These are phyloP conservation scores for Lasioglossum lativentre DNA, from an alignment of 2,888 invertebrate species.

Conservation along the genomic window DNA sequence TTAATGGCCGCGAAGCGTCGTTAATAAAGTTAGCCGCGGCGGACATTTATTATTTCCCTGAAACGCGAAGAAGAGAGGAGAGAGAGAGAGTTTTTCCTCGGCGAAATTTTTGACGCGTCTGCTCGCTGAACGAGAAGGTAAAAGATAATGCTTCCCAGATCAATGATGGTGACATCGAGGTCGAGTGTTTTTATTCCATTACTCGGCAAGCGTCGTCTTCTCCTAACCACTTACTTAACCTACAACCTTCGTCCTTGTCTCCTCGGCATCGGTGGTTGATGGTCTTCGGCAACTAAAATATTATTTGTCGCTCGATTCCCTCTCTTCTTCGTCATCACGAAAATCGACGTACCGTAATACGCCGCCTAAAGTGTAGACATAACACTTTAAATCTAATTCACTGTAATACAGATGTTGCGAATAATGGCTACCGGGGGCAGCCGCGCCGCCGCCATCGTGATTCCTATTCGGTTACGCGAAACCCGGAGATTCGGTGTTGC, in stretches of 20 bases:
- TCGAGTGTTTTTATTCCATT: slow-evolving; percentile 84
- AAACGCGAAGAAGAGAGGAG: not conserved
- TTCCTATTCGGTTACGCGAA: not conserved
- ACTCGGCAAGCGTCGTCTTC: slow-evolving; percentile 77
- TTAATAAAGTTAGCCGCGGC: slow-evolving; percentile 18
- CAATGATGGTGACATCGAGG: slow-evolving; percentile 73
- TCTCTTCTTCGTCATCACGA: slow-evolving; percentile 21
- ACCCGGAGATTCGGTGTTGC: not conserved
- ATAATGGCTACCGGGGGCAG: slow-evolving; percentile 31
- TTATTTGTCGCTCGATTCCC: slow-evolving; percentile 75
- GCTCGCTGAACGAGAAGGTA: slow-evolving; percentile 39
- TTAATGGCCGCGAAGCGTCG: not conserved
- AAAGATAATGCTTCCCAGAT: slow-evolving; percentile 61
- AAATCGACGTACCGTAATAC: slow-evolving; percentile 43
- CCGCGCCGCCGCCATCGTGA: not conserved
- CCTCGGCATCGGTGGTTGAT: slow-evolving; percentile 63
- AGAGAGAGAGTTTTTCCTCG: slow-evolving; percentile 37
- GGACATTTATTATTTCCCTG: slow-evolving; percentile 37
- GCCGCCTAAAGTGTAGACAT: slow-evolving; percentile 43
- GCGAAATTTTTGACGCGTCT: slow-evolving; percentile 52
- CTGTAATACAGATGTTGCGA: slow-evolving; percentile 38
- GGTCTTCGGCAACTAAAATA: slow-evolving; percentile 81
- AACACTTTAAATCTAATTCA: slow-evolving; percentile 57
- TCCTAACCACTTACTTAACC: slow-evolving; percentile 82
- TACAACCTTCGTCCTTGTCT: slow-evolving; percentile 71